Evolutionary conservation across 2,797 vertebrate species (phyloP).

Genomic region (Chaunax sp.): DNA sequence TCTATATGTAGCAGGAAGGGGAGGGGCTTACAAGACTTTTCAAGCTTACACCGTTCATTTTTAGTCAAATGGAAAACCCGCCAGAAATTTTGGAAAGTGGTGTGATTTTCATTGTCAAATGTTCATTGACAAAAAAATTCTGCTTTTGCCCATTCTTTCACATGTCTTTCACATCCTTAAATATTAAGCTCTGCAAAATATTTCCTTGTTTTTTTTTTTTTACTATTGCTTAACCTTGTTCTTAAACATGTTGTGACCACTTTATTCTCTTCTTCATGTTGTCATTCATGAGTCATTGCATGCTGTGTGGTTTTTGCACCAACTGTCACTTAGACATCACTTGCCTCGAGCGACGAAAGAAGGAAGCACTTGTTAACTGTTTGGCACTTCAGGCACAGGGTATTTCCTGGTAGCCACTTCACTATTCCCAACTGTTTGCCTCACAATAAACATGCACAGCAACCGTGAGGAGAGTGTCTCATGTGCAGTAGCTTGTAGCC

Average conservation of each 20-base stretch:
- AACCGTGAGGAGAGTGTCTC: constrained; percentile 6
- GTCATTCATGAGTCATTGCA: background rate
- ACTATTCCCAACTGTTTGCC: constrained; percentile 73
- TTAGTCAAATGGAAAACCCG: too few species aligned
- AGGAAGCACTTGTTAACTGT: constrained; percentile 70
- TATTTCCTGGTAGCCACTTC: constrained; percentile 72
- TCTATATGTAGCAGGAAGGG: too few species aligned
- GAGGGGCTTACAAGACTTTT: too few species aligned
- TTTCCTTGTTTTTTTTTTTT: background rate
- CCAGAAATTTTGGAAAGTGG: too few species aligned
- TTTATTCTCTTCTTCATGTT: background rate
- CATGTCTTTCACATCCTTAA: constrained; percentile 1
- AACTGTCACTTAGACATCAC: constrained; percentile 40
- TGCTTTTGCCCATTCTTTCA: too few species aligned
- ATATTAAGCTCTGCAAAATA: background rate
- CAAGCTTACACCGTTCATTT: too few species aligned
- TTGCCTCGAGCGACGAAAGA: constrained; percentile 60
- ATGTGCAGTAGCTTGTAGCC: background rate
- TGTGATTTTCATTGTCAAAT: too few species aligned
- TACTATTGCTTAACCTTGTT: background rate
- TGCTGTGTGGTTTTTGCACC: constrained; percentile 12
- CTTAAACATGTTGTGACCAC: background rate
- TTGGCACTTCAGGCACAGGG: constrained; percentile 29
- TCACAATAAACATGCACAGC: constrained; percentile 43
- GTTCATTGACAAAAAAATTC: too few species aligned